Conservation (phyloP, 1,140 invertebrate species). For the Uloborus diversus region DNA sequence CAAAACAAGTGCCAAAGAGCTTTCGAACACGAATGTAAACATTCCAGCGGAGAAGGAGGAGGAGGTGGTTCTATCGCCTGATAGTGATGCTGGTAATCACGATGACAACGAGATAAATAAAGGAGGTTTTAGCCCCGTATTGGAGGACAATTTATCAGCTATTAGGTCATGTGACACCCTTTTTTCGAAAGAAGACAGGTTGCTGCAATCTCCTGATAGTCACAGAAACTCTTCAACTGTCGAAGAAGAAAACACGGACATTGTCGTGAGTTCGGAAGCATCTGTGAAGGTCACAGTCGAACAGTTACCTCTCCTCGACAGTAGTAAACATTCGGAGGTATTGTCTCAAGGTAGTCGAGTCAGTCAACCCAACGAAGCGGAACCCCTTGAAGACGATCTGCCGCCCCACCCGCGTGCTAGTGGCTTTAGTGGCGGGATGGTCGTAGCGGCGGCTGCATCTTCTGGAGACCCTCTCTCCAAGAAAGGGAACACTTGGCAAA, state of each 20-base stretch:
- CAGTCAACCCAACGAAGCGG: constrained; percentile 1
- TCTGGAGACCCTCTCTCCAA: background rate
- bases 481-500: constrained; percentile 39
- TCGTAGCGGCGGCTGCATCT: constrained; percentile 14
- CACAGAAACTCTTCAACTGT: background rate
- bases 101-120: constrained; percentile 34
- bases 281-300: constrained; percentile 30
- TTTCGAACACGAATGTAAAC: background rate
- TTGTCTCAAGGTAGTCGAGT: constrained; percentile 45
- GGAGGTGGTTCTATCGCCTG: background rate
- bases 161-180: constrained; percentile 31
- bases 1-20: constrained; percentile 46
- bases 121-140: constrained; percentile 22
- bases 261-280: background rate
- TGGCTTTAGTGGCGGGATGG: constrained; percentile 20
- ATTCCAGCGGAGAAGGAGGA: background rate
- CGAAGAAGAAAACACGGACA: background rate
- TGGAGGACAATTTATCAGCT: constrained; percentile 42
- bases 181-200: background rate
- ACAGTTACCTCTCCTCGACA: constrained; percentile 24
- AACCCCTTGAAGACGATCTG: background rate
- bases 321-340: constrained; percentile 33
- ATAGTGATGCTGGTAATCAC: constrained; percentile 6
- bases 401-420: constrained; percentile 1
- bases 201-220: background rate